These are phyloP conservation scores for Micropoecilia bifurca DNA, from an alignment of 2,797 vertebrate genomes.

Conservation along the genomic window DNA sequence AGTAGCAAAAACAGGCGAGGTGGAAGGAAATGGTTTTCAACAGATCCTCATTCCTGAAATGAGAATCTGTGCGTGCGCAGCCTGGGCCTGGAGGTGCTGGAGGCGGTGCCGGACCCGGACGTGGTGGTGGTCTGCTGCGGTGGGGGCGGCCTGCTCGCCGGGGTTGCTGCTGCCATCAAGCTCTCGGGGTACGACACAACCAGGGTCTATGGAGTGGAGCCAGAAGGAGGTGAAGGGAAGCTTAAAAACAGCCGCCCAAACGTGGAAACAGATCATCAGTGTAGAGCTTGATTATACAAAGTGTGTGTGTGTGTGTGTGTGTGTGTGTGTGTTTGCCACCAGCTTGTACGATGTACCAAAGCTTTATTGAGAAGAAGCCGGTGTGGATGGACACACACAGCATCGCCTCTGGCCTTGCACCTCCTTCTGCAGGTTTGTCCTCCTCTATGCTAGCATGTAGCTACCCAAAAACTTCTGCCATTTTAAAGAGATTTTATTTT, in stretches of 20 bases:
- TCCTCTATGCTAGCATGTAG: too few species aligned
- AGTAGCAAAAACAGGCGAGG: background rate
- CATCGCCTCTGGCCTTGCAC: slow-evolving; percentile 82
- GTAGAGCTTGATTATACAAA: background rate
- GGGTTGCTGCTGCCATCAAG: slow-evolving; percentile 80
- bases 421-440: slow-evolving; percentile 80
- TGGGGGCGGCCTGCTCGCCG: slow-evolving; percentile 81
- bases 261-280: too few species aligned
- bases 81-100: slow-evolving; percentile 82
- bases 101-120: slow-evolving; percentile 73
- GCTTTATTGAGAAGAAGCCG: slow-evolving; percentile 81
- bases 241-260: rapidly evolving
- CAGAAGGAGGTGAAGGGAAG: slow-evolving; percentile 77
- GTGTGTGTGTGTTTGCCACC: slow-evolving; percentile 24
- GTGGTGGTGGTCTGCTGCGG: slow-evolving; percentile 84
- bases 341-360: slow-evolving; percentile 85
- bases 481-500: background rate
- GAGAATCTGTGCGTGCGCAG: slow-evolving; percentile 42
- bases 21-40: background rate
- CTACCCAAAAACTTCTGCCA: background rate
- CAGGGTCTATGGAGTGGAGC: slow-evolving; percentile 83
- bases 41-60: background rate
- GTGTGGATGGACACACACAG: slow-evolving; percentile 81
- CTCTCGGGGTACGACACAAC: slow-evolving; percentile 77
- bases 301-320: slow-evolving; percentile 30